A percentile compares a stretch with the other conserved stretches of the same genome.
Conservation (phyloP, 2,113 vertebrate species). For the Corythoichthys intestinalis region DNA sequence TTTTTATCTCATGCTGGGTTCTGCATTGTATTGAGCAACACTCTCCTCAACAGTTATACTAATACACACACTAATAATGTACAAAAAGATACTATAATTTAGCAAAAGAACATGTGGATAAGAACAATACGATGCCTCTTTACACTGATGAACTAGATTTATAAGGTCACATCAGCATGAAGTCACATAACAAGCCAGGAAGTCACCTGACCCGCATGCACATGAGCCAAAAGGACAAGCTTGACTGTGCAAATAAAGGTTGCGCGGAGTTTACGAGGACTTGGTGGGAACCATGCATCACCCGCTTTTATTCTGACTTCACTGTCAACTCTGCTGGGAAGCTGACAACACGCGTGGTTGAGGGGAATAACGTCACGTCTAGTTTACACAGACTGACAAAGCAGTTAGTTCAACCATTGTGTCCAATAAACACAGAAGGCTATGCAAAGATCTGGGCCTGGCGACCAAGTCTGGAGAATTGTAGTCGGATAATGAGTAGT, state of each 20-base stretch:
- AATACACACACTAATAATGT: too few species aligned
- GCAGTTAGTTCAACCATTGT: slow-evolving; percentile 12
- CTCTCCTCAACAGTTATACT: too few species aligned
- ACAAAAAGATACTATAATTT: too few species aligned
- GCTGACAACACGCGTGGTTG: slow-evolving; percentile 21
- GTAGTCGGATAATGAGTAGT: not conserved
- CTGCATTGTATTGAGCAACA: too few species aligned
- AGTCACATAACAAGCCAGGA: too few species aligned
- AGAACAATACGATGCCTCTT: not conserved
- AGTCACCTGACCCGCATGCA: too few species aligned
- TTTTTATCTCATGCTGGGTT: too few species aligned
- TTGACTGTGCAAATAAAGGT: not conserved
- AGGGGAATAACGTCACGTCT: slow-evolving; percentile 7
- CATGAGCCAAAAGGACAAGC: not conserved
- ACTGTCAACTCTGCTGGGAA: slow-evolving; percentile 46
- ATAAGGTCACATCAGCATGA: not conserved
- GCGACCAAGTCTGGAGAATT: not conserved
- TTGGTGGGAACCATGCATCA: not conserved
- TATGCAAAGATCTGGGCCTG: not conserved
- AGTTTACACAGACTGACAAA: slow-evolving; percentile 1
- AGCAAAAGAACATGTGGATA: too few species aligned
- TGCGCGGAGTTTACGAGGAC: slow-evolving; percentile 10
- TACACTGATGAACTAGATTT: not conserved
- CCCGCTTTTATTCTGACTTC: not conserved
- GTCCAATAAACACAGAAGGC: too few species aligned